Evolutionary conservation across 2,888 invertebrate genomes (phyloP).

Genomic region (Drosophila mercatorum): DNA sequence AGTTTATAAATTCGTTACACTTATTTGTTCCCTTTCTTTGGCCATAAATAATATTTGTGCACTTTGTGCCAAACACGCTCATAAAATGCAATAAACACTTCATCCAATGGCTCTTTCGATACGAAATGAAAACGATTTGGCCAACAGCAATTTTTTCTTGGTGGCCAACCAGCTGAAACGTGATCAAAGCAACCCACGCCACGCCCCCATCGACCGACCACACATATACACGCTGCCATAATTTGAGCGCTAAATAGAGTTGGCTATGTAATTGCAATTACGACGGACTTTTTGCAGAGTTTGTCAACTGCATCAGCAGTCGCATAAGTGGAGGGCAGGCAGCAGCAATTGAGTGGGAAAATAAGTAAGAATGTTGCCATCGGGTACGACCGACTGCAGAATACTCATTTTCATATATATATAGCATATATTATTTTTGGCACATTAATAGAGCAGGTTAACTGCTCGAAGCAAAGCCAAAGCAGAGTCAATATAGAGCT

Average conservation of each 20-base stretch:
- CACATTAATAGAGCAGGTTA: too few relatives aligned
- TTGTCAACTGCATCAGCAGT: slow-evolving; percentile 39
- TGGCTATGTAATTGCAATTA: slow-evolving; percentile 61
- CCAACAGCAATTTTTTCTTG: slow-evolving; percentile 14
- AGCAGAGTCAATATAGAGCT: too few relatives aligned
- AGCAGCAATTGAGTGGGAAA: neutral
- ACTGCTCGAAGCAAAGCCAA: too few relatives aligned
- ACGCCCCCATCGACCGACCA: neutral
- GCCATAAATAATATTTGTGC: slow-evolving; percentile 40
- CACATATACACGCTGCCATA: slow-evolving; percentile 52
- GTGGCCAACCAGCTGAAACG: neutral
- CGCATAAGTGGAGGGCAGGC: neutral
- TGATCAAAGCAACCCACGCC: slow-evolving; percentile 1
- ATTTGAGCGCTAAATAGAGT: slow-evolving; percentile 65
- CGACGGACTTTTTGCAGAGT: slow-evolving; percentile 48
- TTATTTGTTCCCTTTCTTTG: neutral
- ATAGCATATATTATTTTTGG: too few relatives aligned
- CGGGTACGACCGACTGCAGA: too few relatives aligned
- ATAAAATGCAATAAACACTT: slow-evolving; percentile 67
- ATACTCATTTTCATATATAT: too few relatives aligned
- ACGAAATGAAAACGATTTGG: slow-evolving; percentile 20
- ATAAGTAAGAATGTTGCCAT: too few relatives aligned
- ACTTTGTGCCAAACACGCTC: slow-evolving; percentile 21
- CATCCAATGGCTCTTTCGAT: slow-evolving; percentile 50
- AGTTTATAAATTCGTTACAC: slow-evolving; percentile 48